Conservation (phyloP, 2,888 invertebrate genomes). For the Drosophila anceps region DNA sequence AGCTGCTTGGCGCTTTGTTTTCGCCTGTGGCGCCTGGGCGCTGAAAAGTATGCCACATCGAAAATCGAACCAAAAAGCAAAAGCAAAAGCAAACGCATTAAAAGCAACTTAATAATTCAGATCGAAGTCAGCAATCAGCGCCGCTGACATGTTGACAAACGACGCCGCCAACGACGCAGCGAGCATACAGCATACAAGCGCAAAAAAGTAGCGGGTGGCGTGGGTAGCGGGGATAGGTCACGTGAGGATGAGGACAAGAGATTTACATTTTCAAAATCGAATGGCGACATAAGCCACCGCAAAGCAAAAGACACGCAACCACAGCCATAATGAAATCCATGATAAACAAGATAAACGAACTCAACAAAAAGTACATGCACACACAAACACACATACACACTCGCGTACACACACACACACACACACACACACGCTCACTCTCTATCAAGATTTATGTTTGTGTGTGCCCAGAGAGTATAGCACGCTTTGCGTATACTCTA, state of each 20-base stretch:
- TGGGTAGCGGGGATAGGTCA: not conserved
- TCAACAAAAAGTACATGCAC: conserved; percentile 38
- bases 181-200: not conserved
- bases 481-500: not conserved
- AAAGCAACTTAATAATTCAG: conserved; percentile 80
- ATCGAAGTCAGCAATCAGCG: conserved; percentile 80
- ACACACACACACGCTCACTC: not conserved
- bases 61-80: conserved; percentile 50
- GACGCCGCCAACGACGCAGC: conserved; percentile 60
- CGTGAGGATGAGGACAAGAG: conserved; percentile 64
- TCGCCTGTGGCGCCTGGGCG: conserved; percentile 31
- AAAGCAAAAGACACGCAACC: conserved; percentile 79
- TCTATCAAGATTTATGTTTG: not conserved
- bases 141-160: conserved; percentile 79
- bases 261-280: conserved; percentile 79
- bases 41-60: conserved; percentile 64
- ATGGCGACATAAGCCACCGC: conserved; percentile 81
- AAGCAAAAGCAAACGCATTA: conserved; percentile 74
- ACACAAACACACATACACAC: conserved; percentile 1
- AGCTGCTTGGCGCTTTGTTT: conserved; percentile 46
- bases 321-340: conserved; percentile 77
- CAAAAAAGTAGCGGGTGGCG: not conserved
- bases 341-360: conserved; percentile 78
- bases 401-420: not conserved
- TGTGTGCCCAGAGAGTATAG: not conserved